Evolutionary conservation across 2,113 vertebrate genomes (phyloP).

Genomic region (Marmota monax): DNA sequence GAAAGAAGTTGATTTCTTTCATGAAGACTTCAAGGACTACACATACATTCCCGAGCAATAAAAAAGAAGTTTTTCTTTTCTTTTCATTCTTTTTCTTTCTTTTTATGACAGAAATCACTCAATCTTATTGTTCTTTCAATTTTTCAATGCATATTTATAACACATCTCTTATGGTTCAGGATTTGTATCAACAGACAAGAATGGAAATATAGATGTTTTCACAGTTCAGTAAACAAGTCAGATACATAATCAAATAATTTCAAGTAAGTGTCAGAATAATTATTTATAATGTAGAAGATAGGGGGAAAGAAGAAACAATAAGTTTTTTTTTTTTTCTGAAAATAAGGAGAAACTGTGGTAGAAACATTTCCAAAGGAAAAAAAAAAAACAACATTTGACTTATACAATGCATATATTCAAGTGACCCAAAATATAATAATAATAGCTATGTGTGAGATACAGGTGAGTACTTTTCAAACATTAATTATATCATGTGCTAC

Average conservation of each 20-base stretch:
- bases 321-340: background rate
- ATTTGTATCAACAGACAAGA: background rate
- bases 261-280: background rate
- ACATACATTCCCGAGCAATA: background rate
- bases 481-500: background rate
- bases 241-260: background rate
- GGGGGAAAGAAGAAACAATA: background rate
- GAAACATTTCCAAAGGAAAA: background rate
- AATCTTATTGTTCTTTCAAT: background rate
- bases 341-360: background rate
- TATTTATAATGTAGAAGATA: background rate
- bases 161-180: background rate
- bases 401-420: background rate
- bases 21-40: background rate
- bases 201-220: background rate
- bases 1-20: background rate
- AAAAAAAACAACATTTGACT: background rate
- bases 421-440: background rate
- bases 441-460: background rate
- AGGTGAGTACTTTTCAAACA: background rate
- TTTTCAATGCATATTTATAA: background rate
- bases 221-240: background rate
- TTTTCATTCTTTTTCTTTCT: no score
- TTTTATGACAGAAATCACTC: background rate
- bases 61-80: background rate